phyloP scores from a whole-genome alignment of 1,140 invertebrate genomes.

The Euura saliciscinereae region DNA sequence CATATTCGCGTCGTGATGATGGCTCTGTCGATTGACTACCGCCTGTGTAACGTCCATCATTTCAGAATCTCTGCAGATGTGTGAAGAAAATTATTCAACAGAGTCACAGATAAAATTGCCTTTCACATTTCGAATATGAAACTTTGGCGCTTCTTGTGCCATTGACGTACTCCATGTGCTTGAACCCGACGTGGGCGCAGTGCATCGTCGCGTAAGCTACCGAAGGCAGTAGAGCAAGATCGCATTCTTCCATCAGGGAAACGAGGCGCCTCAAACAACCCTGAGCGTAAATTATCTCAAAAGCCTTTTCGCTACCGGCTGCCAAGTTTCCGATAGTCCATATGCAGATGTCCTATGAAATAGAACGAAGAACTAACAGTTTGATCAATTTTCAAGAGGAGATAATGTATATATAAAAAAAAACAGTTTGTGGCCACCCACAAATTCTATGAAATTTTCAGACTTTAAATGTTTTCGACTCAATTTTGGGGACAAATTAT shows the following conservation, averaged over 20 bases:
- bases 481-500: no score
- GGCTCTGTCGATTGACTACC: slow-evolving; percentile 21
- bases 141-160: neutral
- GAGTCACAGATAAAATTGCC: neutral
- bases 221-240: slow-evolving; percentile 37
- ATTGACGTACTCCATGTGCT: slow-evolving; percentile 39
- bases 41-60: slow-evolving; percentile 32
- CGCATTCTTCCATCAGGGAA: slow-evolving; percentile 38
- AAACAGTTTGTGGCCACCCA: no score
- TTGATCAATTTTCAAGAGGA: no score
- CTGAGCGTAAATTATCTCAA: slow-evolving; percentile 46
- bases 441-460: no score
- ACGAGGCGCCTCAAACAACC: slow-evolving; percentile 42
- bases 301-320: slow-evolving; percentile 36
- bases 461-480: no score
- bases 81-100: neutral
- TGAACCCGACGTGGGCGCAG: slow-evolving; percentile 36
- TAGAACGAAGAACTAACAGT: neutral
- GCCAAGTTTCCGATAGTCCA: slow-evolving; percentile 55
- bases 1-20: slow-evolving; percentile 29
- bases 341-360: slow-evolving; percentile 45
- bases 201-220: slow-evolving; percentile 43
- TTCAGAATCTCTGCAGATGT: slow-evolving; percentile 39
- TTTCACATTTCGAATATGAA: neutral
- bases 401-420: no score